Percentiles rank a stretch among this genome's conserved stretches.
phyloP scores from a whole-genome alignment of 2,888 invertebrate species.

The Ochropleura plecta region DNA sequence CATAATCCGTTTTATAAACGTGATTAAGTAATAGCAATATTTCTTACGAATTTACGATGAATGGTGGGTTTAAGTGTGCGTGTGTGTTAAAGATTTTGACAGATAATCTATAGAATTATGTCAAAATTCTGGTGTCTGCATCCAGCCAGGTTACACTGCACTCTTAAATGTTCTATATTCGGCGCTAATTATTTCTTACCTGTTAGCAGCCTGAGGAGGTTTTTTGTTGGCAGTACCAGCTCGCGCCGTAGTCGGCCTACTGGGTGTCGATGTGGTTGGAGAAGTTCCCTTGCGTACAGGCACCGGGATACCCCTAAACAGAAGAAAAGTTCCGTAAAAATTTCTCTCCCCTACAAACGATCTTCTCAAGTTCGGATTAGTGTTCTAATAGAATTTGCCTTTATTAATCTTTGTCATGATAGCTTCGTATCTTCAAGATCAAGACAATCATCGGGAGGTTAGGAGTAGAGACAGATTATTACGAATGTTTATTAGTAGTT shows the following conservation, averaged over 20 bases:
- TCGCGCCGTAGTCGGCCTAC: conserved; percentile 68
- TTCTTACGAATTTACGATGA: no score
- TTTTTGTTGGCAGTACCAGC: conserved; percentile 75
- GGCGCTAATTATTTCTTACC: conserved; percentile 70
- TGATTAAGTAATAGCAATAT: no score
- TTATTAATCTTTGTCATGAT: background rate
- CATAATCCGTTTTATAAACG: background rate
- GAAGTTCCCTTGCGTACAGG: conserved; percentile 86
- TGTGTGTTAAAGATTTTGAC: no score
- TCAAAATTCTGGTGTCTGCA: no score
- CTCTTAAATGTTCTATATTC: background rate
- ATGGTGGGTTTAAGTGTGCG: no score
- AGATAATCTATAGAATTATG: background rate
- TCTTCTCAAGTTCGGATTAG: no score
- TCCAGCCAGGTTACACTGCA: no score
- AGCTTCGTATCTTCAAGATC: background rate
- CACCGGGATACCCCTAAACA: conserved; percentile 89
- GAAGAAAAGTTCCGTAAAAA: background rate
- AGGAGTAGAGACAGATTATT: background rate
- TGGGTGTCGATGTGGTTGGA: conserved; percentile 82
- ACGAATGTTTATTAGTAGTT: background rate
- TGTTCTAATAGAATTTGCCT: background rate
- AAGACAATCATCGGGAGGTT: background rate
- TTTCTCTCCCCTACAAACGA: background rate
- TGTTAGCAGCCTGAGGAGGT: conserved; percentile 83